Conservation (phyloP, 2,113 vertebrate genomes). For the Prietella phreatophila region DNA sequence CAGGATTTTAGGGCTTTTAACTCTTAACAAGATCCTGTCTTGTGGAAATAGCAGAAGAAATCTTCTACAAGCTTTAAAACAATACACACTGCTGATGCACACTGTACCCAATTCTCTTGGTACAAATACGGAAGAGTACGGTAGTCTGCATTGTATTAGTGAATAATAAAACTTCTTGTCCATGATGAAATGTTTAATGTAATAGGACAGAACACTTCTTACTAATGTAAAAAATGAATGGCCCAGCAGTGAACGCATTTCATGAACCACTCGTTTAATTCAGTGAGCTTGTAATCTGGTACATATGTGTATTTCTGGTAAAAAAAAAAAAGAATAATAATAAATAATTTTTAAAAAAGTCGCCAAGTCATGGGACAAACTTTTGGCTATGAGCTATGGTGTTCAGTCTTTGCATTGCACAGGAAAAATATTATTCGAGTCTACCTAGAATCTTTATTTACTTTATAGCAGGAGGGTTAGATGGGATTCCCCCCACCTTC, state of each 20-base stretch:
- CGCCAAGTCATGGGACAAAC: not conserved
- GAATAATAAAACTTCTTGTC: not conserved
- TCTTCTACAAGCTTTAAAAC: not conserved
- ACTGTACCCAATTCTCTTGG: not conserved
- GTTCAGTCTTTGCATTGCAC: not conserved
- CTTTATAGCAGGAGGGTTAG: not conserved
- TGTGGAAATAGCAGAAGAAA: not conserved
- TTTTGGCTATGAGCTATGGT: not conserved
- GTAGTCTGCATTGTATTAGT: not conserved
- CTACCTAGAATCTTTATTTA: not conserved
- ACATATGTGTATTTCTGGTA: not conserved
- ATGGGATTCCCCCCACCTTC: not conserved
- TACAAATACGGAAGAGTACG: not conserved
- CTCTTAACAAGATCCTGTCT: not conserved
- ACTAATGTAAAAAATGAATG: not conserved
- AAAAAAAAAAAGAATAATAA: not conserved
- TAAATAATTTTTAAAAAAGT: not conserved
- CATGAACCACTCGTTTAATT: not conserved
- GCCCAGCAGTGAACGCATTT: not conserved
- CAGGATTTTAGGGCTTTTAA: not conserved
- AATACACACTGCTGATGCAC: not conserved
- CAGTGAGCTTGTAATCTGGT: not conserved
- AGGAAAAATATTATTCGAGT: not conserved
- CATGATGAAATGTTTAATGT: not conserved
- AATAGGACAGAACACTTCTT: not conserved